Conservation (phyloP, 2,113 vertebrate genomes). For the Archocentrus centrarchus region DNA sequence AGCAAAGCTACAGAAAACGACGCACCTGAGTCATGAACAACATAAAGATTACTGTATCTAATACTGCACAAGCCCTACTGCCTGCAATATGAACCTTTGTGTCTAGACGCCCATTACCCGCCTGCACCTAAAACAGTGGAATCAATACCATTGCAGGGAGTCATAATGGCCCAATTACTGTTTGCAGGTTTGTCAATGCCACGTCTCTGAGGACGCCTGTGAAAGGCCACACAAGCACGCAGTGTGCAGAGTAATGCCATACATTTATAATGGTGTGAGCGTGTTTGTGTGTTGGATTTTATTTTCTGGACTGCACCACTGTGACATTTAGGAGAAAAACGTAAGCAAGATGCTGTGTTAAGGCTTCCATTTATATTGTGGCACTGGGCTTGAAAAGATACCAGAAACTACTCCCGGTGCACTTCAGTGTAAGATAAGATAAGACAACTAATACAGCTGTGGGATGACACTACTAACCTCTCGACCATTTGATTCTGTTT, state of each 20-base stretch:
- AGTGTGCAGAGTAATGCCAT: slow-evolving; percentile 42
- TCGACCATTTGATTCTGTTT: neutral
- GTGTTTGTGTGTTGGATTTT: slow-evolving; percentile 31
- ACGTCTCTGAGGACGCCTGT: slow-evolving; percentile 71
- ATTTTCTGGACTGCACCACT: slow-evolving; percentile 22
- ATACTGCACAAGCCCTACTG: slow-evolving; percentile 35
- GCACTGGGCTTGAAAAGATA: neutral
- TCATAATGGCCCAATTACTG: slow-evolving; percentile 81
- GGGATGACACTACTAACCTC: neutral
- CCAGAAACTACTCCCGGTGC: neutral
- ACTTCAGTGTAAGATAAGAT: neutral
- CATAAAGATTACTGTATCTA: slow-evolving; percentile 57
- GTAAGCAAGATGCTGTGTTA: slow-evolving; percentile 15
- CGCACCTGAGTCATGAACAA: slow-evolving; percentile 54
- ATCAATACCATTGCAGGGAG: slow-evolving; percentile 76
- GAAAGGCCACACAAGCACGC: slow-evolving; percentile 66
- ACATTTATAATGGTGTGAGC: slow-evolving; percentile 45
- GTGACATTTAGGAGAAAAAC: slow-evolving; percentile 64
- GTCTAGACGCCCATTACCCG: slow-evolving; percentile 77
- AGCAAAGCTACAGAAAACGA: slow-evolving; percentile 49
- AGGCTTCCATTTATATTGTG: slow-evolving; percentile 16
- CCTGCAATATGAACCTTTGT: slow-evolving; percentile 64
- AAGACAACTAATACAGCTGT: neutral
- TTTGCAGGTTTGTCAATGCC: slow-evolving; percentile 79
- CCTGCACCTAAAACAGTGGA: slow-evolving; percentile 72